Conservation (phyloP, 2,888 invertebrate species). For the Drosophila kuntzei region DNA sequence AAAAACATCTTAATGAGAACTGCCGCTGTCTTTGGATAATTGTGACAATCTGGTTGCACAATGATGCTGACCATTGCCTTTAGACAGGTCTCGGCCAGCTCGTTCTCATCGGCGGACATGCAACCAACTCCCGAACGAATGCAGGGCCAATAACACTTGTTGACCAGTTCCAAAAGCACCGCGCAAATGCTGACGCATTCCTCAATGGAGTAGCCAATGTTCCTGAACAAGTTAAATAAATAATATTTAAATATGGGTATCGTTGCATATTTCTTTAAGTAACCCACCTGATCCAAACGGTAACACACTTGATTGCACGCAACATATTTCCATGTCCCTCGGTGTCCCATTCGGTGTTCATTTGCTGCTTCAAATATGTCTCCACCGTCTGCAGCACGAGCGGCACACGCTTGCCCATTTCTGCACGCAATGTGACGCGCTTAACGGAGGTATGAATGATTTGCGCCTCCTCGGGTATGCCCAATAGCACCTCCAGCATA, state of each 20-base stretch:
- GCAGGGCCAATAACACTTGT: conserved; percentile 86
- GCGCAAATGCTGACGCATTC: conserved; percentile 83
- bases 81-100: conserved; percentile 88
- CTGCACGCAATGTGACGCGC: conserved; percentile 81
- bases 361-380: conserved; percentile 80
- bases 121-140: conserved; percentile 86
- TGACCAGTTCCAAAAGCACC: conserved; percentile 85
- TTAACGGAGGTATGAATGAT: conserved; percentile 84
- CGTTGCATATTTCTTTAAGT: background rate
- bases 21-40: conserved; percentile 87
- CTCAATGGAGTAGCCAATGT: conserved; percentile 84
- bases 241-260: background rate
- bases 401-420: conserved; percentile 82
- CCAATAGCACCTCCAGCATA: conserved; percentile 93
- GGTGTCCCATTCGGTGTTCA: conserved; percentile 83
- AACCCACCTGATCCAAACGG: conserved; percentile 88
- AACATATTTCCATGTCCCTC: conserved; percentile 86
- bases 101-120: conserved; percentile 87
- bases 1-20: conserved; percentile 88
- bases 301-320: conserved; percentile 87
- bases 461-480: conserved; percentile 92
- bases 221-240: conserved; percentile 54
- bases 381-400: conserved; percentile 84
- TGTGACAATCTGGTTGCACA: conserved; percentile 88
- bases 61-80: conserved; percentile 87